Evolutionary conservation across 2,888 invertebrate genomes (phyloP).

Genomic region (Protophormia terraenovae): DNA sequence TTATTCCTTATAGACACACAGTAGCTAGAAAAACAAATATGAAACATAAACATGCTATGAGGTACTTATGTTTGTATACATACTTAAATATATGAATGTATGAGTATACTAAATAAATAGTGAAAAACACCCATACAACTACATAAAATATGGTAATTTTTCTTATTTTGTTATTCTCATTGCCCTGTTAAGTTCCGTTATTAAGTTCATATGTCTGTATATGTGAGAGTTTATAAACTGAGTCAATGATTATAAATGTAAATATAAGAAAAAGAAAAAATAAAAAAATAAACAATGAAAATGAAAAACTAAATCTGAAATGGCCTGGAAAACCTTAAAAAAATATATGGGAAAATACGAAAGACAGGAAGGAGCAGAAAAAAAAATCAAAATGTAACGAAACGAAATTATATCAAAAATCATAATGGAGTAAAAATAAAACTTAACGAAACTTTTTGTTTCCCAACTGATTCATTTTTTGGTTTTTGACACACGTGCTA

Average conservation of each 20-base stretch:
- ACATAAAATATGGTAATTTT: neutral
- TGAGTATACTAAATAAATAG: neutral
- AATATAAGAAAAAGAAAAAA: conserved; percentile 11
- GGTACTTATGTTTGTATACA: neutral
- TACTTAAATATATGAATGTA: neutral
- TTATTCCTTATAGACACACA: neutral
- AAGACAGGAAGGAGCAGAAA: neutral
- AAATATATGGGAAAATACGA: conserved; percentile 5
- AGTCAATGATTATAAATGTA: conserved; percentile 17
- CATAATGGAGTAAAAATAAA: conserved; percentile 33
- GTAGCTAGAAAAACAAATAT: conserved; percentile 25
- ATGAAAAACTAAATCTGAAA: neutral
- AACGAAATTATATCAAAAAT: neutral
- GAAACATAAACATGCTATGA: conserved; percentile 66
- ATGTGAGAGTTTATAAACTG: neutral
- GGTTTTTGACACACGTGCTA: conserved; percentile 55
- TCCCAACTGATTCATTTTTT: neutral
- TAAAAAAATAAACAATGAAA: conserved; percentile 35
- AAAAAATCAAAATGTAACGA: neutral
- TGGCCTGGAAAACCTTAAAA: conserved; percentile 38
- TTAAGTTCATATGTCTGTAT: neutral
- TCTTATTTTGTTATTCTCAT: neutral
- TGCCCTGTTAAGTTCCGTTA: neutral
- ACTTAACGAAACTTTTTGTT: conserved; percentile 62
- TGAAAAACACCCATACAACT: conserved; percentile 19